Conservation (phyloP, 1,140 invertebrate genomes). For the Dendrolimus kikuchii region DNA sequence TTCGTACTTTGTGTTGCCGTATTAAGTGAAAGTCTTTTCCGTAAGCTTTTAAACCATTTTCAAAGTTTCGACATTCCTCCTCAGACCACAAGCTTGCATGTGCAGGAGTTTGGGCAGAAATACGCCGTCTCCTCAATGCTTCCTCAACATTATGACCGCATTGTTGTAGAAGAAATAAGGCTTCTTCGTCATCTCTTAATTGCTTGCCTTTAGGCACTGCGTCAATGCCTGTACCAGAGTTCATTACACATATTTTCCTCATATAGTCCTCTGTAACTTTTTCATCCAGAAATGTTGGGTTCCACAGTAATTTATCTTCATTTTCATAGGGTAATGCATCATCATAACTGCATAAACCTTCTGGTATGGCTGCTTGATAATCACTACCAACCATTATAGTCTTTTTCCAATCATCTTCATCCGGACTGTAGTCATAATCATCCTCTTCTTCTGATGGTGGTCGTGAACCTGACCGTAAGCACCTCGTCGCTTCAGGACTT, state of each 20-base stretch:
- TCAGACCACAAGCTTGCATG: constrained; percentile 96
- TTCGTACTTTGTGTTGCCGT: constrained; percentile 94
- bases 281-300: constrained; percentile 84
- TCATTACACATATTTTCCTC: constrained; percentile 74
- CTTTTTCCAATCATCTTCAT: constrained; percentile 85
- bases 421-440: constrained; percentile 82
- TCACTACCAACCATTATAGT: constrained; percentile 97
- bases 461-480: constrained; percentile 59
- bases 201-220: constrained; percentile 83
- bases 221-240: constrained; percentile 72
- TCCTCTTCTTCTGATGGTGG: constrained; percentile 77
- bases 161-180: constrained; percentile 91
- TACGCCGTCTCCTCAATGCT: constrained; percentile 87
- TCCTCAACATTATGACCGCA: constrained; percentile 96
- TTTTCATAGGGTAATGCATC: constrained; percentile 96
- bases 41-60: constrained; percentile 91
- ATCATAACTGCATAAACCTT: constrained; percentile 92
- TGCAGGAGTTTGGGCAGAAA: constrained; percentile 67
- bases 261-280: constrained; percentile 88
- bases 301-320: constrained; percentile 96
- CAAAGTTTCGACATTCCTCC: constrained; percentile 97
- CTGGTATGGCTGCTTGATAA: constrained; percentile 94
- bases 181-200: constrained; percentile 95
- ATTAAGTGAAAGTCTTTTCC: constrained; percentile 98
- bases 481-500: constrained; percentile 53